phyloP scores from a whole-genome alignment of 2,797 vertebrate species.

The Xiphorhynchus erythropygius region DNA sequence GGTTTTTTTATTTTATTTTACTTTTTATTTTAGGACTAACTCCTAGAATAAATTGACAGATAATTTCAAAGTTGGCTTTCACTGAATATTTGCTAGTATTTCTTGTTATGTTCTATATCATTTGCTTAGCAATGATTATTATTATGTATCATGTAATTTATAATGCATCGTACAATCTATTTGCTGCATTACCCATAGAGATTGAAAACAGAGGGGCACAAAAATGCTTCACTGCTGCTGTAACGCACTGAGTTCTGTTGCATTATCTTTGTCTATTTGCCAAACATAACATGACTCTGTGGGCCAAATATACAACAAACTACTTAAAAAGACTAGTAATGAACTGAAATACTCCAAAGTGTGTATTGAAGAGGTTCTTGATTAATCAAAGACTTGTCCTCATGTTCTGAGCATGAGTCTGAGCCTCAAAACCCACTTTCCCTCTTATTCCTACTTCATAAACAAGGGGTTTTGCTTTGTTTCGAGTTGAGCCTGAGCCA shows the following conservation, averaged over 20 bases:
- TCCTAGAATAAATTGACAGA: neutral
- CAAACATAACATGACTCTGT: neutral
- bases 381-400: neutral
- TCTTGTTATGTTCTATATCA: neutral
- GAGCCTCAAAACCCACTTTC: neutral
- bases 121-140: neutral
- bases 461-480: neutral
- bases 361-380: neutral
- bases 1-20: no score
- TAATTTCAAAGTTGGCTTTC: neutral
- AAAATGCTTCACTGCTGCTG: neutral
- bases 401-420: neutral
- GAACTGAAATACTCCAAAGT: neutral
- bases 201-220: neutral
- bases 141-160: neutral
- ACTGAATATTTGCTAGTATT: neutral
- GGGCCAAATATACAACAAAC: neutral
- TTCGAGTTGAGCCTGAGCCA: neutral
- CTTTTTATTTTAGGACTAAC: neutral
- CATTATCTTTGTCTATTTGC: neutral
- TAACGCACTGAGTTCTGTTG: neutral
- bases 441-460: neutral
- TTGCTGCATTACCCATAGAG: slow-evolving; percentile 12
- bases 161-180: neutral
- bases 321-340: neutral